These are phyloP conservation scores for Karalla daura DNA, from an alignment of 2,797 vertebrate species.

Conservation along the genomic window DNA sequence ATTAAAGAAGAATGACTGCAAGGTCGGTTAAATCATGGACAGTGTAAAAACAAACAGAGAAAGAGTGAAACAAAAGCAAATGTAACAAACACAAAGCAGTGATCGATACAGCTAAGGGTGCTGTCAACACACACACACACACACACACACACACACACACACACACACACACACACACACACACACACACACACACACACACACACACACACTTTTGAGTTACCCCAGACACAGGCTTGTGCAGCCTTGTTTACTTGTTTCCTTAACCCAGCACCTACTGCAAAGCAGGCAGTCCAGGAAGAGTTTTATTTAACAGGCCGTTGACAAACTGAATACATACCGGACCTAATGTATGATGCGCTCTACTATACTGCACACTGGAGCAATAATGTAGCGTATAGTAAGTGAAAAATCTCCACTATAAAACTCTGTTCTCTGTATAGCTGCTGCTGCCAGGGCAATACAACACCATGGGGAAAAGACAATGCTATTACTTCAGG, in stretches of 20 bases:
- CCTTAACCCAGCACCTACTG: neutral
- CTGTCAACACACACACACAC: no score
- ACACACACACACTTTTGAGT: neutral
- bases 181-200: neutral
- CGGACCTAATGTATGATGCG: neutral
- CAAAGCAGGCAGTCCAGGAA: neutral
- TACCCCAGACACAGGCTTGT: no score
- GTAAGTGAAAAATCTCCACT: constrained; percentile 27
- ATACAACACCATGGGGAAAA: constrained; percentile 50
- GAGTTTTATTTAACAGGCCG: neutral
- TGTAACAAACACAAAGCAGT: no score
- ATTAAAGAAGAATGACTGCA: no score
- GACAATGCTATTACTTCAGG: constrained; percentile 43
- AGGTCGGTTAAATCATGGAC: no score
- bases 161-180: neutral
- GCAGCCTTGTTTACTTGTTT: neutral
- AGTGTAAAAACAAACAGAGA: no score
- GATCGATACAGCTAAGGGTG: no score
- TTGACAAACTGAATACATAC: neutral
- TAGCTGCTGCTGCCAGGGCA: constrained; percentile 35
- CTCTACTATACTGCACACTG: constrained; percentile 22
- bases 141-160: neutral
- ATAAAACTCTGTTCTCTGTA: constrained; percentile 39
- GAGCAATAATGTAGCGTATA: constrained; percentile 15
- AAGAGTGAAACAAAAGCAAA: no score